These are phyloP conservation scores for Semotilus atromaculatus DNA, from an alignment of 2,797 vertebrate species.

Conservation along the genomic window DNA sequence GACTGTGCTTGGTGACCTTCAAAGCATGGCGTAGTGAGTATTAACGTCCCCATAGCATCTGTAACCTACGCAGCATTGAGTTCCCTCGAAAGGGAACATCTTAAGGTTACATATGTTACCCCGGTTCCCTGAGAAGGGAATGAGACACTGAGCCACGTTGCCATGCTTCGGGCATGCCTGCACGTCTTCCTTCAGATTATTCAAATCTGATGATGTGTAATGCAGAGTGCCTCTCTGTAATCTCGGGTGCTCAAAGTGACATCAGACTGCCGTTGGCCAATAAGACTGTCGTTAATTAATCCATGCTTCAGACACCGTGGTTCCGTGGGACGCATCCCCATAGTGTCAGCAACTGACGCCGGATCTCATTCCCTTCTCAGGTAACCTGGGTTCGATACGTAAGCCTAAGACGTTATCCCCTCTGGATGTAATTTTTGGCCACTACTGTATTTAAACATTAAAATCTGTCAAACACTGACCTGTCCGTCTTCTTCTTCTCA, in stretches of 20 bases:
- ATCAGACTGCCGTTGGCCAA: neutral
- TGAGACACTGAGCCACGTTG: neutral
- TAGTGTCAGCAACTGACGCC: neutral
- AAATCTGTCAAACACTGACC: conserved; percentile 73
- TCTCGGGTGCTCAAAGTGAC: neutral
- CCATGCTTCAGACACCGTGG: neutral
- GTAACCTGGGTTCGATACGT: neutral
- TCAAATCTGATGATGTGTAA: neutral
- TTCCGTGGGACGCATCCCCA: neutral
- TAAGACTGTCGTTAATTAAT: neutral
- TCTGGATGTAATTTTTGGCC: neutral
- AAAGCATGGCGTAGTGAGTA: too few species aligned
- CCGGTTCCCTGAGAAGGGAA: neutral
- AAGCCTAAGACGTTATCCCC: neutral
- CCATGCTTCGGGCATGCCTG: neutral
- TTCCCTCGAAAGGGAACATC: too few species aligned
- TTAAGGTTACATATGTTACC: too few species aligned
- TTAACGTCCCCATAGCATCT: too few species aligned
- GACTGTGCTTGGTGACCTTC: too few species aligned
- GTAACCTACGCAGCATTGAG: too few species aligned
- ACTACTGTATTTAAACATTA: neutral
- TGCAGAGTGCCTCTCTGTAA: neutral
- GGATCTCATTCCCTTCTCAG: too few species aligned
- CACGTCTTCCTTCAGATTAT: too few species aligned
- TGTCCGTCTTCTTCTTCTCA: conserved; percentile 99